Conservation (phyloP, 1,140 invertebrate genomes). For the Armadillidium nasatum region DNA sequence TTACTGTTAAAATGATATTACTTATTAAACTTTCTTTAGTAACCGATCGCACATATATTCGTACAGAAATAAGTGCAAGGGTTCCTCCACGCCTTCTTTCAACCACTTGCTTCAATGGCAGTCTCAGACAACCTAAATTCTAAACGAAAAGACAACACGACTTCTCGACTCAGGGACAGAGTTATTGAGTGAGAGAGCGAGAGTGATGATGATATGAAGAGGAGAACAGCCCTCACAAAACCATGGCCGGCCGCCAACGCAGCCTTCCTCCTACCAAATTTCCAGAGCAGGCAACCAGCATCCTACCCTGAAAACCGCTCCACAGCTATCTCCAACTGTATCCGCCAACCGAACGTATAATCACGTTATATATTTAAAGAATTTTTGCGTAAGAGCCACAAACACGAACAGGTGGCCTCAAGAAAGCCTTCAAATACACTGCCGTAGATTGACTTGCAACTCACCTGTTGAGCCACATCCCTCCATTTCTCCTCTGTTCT, state of each 20-base stretch:
- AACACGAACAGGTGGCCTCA: not conserved
- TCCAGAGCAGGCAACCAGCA: not conserved
- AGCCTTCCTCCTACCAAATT: not conserved
- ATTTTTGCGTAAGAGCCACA: not conserved
- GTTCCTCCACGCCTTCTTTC: not conserved
- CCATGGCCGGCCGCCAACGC: not conserved
- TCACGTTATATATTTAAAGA: not conserved
- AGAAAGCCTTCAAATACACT: not conserved
- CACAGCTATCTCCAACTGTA: not conserved
- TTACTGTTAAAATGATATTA: not conserved
- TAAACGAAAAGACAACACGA: no score
- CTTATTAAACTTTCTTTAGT: not conserved
- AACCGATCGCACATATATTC: not conserved
- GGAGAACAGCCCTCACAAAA: not conserved
- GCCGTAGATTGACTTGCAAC: not conserved
- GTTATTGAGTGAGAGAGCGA: not conserved
- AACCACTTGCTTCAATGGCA: not conserved
- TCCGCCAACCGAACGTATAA: not conserved
- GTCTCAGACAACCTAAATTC: not conserved
- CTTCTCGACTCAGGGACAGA: no score
- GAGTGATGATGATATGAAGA: not conserved
- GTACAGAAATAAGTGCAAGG: not conserved
- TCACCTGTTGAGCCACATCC: not conserved
- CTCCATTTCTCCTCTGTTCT: not conserved
- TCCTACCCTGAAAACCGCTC: not conserved